Percentiles rank a stretch among this genome's conserved stretches.
Conservation (phyloP, 2,113 vertebrate genomes). For the Siniperca knerii region DNA sequence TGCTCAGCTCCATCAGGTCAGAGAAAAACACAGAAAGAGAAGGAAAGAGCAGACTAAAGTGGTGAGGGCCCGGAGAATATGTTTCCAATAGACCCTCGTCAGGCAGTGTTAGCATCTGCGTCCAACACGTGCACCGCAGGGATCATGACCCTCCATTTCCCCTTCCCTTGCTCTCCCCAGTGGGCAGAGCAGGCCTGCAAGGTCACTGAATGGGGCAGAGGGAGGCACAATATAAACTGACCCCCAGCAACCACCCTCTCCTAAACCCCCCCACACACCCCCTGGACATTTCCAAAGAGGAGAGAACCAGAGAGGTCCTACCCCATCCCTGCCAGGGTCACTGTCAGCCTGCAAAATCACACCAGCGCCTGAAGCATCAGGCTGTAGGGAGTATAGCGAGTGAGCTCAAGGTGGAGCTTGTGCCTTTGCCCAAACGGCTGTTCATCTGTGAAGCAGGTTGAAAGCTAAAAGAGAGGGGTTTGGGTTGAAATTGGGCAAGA, state of each 20-base stretch:
- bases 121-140: conserved; percentile 86
- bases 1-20: conserved; percentile 81
- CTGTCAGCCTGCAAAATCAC: conserved; percentile 81
- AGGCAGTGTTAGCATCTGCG: conserved; percentile 89
- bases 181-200: conserved; percentile 82
- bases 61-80: conserved; percentile 89
- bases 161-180: conserved; percentile 83
- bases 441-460: conserved; percentile 47
- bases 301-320: conserved; percentile 57
- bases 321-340: conserved; percentile 76
- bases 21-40: conserved; percentile 79
- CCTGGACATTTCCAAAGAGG: conserved; percentile 61
- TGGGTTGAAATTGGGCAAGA: conserved; percentile 52
- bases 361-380: conserved; percentile 64
- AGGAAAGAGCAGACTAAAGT: conserved; percentile 79
- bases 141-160: conserved; percentile 89
- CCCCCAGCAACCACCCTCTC: conserved; percentile 59
- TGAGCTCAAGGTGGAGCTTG: conserved; percentile 32
- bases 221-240: conserved; percentile 80
- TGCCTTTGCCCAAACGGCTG: conserved; percentile 37
- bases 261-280: conserved; percentile 44
- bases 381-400: conserved; percentile 39
- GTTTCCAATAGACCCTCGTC: conserved; percentile 95
- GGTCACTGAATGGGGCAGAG: conserved; percentile 77
- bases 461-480: conserved; percentile 32